Evolutionary conservation across 1,140 invertebrate genomes (phyloP).

Genomic region (Leptinotarsa lineolata): DNA sequence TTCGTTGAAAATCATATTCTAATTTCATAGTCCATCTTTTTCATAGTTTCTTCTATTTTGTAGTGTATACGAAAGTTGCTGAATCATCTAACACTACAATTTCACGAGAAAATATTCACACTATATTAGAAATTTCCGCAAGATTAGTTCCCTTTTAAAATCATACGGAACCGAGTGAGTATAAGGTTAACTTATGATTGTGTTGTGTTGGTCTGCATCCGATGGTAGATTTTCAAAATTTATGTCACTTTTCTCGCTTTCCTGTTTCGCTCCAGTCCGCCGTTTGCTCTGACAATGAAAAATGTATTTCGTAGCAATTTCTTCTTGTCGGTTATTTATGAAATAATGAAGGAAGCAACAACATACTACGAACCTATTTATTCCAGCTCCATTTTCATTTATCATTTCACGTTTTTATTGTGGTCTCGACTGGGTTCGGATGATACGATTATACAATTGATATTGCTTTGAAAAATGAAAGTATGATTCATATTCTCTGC

Average conservation of each 20-base stretch:
- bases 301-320: background rate
- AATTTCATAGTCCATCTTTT: too few species aligned
- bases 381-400: background rate
- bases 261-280: background rate
- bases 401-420: background rate
- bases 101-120: background rate
- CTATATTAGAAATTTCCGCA: background rate
- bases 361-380: background rate
- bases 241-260: background rate
- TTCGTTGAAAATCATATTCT: too few species aligned
- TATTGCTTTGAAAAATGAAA: too few species aligned
- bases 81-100: too few species aligned
- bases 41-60: too few species aligned
- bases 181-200: conserved; percentile 1
- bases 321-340: background rate
- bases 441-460: too few species aligned
- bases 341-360: conserved; percentile 6
- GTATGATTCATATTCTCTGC: too few species aligned
- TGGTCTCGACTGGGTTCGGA: background rate
- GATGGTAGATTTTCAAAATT: conserved; percentile 2
- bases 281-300: background rate
- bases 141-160: background rate
- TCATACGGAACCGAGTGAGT: background rate
- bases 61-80: too few species aligned
- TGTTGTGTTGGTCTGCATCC: conserved; percentile 7